Base-by-base conservation (phyloP, 2,113 vertebrate species). In the Muntiacus reevesi region DNA sequence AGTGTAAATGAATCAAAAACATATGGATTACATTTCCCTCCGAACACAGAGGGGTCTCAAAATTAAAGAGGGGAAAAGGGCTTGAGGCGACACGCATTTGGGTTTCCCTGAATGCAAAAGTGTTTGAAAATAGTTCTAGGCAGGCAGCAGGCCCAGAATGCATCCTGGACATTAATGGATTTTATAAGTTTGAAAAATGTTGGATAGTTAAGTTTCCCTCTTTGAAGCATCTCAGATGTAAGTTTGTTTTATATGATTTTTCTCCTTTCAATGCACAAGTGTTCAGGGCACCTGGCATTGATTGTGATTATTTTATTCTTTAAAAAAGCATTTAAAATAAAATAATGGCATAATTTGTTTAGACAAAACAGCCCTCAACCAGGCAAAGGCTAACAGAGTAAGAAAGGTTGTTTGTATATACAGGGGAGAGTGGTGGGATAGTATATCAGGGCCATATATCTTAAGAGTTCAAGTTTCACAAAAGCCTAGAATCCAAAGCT, bases 1-100 rank as follows among this genome's bases (percentile, higher is more conserved):
- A 94, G 67, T 95, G 96, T 97, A 96, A 96, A 97, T 97, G 96
- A 98, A 97, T 96, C 55, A 95, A 71, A 94, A 98, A 97, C 98
- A 97, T 85, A 95, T 92, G 97, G 67, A 91, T 95, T 96, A 62
- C 85, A 95, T 95, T 98, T 96, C 84, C 95, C 60, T 95, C 86
- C 55, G 94, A 97, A 96, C 89, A 95, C 67, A 96, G 64, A 78
- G 54, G 92, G 94, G 87, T 94, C 95, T 97, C 87, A 90, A 95
- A 98, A 95, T 98, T 96, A 91, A 97, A 98, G 87, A 95, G 64
- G 78, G 76, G 54, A 96, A 94, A 96, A 92, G 59, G 67, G 90
- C 96, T 90, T 89, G 45, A n/a, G 92, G 97, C 92, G 71, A 96
- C 15, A 85, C 19, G 19, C 84, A 97, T 71, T 96, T 89, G 50